A percentile compares a stretch with the other conserved stretches of the same genome.
Evolutionary conservation across 2,797 vertebrate species (phyloP).

Genomic region (Gymnopithys bicolor): DNA sequence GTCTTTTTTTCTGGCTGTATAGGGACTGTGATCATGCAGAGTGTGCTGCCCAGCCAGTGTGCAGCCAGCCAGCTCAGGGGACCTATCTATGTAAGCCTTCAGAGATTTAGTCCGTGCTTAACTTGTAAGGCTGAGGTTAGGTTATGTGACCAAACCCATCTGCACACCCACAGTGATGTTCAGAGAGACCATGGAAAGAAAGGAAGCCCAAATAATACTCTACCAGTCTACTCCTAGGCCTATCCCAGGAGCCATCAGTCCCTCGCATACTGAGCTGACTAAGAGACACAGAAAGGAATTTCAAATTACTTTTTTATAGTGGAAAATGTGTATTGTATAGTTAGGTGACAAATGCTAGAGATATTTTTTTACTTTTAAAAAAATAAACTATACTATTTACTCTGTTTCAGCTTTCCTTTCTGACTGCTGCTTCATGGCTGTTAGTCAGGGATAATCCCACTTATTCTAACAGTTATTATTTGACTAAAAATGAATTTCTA

Average conservation of each 20-base stretch:
- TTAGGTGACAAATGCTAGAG: neutral
- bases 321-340: neutral
- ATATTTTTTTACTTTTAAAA: neutral
- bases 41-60: neutral
- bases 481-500: neutral
- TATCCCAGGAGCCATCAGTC: neutral
- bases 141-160: neutral
- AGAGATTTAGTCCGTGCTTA: neutral
- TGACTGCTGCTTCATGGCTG: neutral
- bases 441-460: neutral
- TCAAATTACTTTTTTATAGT: neutral
- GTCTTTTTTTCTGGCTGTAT: neutral
- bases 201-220: neutral
- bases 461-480: neutral
- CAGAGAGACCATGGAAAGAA: neutral
- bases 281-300: neutral
- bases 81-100: neutral
- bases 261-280: neutral
- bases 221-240: neutral
- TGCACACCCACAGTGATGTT: neutral
- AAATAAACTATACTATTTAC: neutral
- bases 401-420: neutral
- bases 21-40: fast-evolving
- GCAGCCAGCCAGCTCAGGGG: neutral
- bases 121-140: neutral